Percentiles rank a stretch among this genome's conserved stretches.
Conservation (phyloP, 2,113 vertebrate species). For the Nesoenas mayeri region DNA sequence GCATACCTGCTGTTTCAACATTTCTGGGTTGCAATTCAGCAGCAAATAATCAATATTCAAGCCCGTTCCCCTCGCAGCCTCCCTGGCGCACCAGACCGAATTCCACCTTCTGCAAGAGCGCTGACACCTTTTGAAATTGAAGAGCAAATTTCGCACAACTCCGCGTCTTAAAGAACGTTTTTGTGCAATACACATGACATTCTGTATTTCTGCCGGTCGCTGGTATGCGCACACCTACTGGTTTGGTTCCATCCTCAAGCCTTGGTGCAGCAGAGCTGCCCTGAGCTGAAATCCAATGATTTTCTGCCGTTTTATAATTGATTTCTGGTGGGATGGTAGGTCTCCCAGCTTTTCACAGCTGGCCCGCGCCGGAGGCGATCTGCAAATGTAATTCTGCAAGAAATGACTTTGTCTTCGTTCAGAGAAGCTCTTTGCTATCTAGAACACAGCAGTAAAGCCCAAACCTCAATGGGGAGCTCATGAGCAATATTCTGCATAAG, state of each 20-base stretch:
- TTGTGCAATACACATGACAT: not conserved
- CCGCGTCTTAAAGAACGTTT: not conserved
- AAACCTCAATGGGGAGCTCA: not conserved
- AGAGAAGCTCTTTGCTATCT: not conserved
- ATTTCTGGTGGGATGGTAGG: not conserved
- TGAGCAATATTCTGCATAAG: conserved; percentile 10
- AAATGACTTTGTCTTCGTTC: not conserved
- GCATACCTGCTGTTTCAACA: conserved; percentile 71
- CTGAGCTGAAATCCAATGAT: not conserved
- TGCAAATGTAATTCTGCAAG: not conserved
- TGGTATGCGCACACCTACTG: not conserved
- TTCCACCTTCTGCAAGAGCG: not conserved
- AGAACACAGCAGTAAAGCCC: not conserved
- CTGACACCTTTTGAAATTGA: not conserved
- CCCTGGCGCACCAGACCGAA: conserved; percentile 30
- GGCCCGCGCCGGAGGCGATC: not conserved
- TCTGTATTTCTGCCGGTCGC: not conserved
- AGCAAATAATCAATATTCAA: conserved; percentile 67
- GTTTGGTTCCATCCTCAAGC: not conserved
- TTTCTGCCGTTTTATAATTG: not conserved
- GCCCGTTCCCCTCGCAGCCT: conserved; percentile 37
- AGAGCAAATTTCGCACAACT: not conserved
- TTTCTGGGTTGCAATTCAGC: conserved; percentile 63
- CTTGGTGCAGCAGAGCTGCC: not conserved
- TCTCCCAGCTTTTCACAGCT: not conserved